These are phyloP conservation scores for Phaethornis superciliosus DNA, from an alignment of 2,113 vertebrate species.

Conservation along the genomic window DNA sequence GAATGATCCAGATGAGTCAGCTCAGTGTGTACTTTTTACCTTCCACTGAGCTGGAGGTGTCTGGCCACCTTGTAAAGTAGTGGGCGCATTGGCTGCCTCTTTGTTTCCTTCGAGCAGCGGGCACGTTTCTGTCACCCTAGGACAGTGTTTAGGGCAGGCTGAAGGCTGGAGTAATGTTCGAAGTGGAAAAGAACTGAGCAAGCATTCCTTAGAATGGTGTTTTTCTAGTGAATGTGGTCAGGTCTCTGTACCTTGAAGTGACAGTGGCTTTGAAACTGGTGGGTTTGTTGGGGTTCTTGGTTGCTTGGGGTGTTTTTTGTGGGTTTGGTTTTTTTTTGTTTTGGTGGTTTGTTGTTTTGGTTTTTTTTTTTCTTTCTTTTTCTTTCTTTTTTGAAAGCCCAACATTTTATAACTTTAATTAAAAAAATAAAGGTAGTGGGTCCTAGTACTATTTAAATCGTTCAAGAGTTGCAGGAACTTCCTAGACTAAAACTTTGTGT, in stretches of 20 bases:
- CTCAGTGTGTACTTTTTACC: no score
- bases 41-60: background rate
- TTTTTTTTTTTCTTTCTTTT: no score
- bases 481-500: no score
- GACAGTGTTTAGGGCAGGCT: rapidly evolving
- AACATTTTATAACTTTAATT: background rate
- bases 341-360: no score
- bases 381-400: background rate
- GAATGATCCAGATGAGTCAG: rapidly evolving
- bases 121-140: rapidly evolving
- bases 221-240: rapidly evolving
- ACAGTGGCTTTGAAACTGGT: background rate
- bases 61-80: background rate
- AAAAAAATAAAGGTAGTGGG: background rate
- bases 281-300: background rate
- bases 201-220: background rate
- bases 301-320: no score
- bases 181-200: background rate
- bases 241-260: background rate
- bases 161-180: rapidly evolving
- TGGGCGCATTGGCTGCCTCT: background rate
- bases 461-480: no score
- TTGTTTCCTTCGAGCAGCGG: background rate
- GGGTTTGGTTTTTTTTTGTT: background rate
- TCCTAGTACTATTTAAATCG: background rate